Conservation (phyloP, 2,888 invertebrate species). For the Pandemis heparana region DNA sequence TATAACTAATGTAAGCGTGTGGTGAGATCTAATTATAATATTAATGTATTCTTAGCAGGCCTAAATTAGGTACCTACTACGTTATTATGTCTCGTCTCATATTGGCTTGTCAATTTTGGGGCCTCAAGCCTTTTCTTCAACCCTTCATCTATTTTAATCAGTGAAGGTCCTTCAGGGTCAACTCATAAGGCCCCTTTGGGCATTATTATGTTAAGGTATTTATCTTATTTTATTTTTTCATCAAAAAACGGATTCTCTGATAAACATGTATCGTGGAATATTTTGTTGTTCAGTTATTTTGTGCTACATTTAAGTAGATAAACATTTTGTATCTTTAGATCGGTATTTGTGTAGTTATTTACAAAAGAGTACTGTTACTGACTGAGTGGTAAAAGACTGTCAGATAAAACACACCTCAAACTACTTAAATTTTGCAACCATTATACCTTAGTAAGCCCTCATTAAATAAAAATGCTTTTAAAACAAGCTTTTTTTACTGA, state of each 20-base stretch:
- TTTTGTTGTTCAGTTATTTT: too few relatives aligned
- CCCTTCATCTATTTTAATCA: conserved; percentile 1
- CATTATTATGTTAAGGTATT: not conserved
- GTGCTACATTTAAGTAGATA: too few relatives aligned
- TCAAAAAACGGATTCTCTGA: not conserved
- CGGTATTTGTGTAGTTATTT: too few relatives aligned
- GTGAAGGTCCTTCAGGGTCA: not conserved
- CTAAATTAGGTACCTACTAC: not conserved
- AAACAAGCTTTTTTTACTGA: too few relatives aligned
- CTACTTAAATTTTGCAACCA: too few relatives aligned
- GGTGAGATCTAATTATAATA: not conserved
- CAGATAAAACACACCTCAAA: too few relatives aligned
- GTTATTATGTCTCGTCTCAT: not conserved
- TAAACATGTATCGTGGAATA: too few relatives aligned
- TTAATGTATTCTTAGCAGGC: not conserved
- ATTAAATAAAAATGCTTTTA: too few relatives aligned
- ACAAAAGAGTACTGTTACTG: too few relatives aligned
- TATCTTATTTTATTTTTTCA: not conserved
- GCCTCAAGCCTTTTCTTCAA: not conserved
- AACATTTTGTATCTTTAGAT: too few relatives aligned
- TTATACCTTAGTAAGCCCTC: too few relatives aligned
- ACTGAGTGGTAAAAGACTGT: too few relatives aligned
- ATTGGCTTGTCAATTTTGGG: not conserved
- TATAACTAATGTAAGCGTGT: not conserved
- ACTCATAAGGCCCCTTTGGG: not conserved